Conservation (phyloP, 2,113 vertebrate genomes). For the Ceyx melanurus region DNA sequence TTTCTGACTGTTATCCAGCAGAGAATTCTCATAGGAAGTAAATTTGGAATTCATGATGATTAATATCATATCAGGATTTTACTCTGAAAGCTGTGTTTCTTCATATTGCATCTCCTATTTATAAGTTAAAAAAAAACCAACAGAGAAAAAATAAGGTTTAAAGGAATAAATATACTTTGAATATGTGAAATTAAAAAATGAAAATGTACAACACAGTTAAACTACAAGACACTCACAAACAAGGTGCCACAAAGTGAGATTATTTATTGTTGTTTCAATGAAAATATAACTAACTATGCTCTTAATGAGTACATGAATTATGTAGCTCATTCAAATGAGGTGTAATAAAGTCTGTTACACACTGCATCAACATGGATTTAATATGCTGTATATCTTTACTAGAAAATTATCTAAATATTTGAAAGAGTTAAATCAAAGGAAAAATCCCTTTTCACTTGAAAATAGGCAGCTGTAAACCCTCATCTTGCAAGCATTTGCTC, state of each 20-base stretch:
- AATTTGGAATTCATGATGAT: constrained; percentile 7
- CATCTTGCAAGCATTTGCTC: not conserved
- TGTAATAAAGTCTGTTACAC: not conserved
- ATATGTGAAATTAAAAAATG: not conserved
- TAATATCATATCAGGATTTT: not conserved
- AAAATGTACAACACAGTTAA: not conserved
- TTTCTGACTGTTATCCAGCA: constrained; percentile 55
- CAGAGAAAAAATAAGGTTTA: not conserved
- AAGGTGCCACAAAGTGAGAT: not conserved
- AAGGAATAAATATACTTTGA: not conserved
- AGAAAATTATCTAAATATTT: not conserved
- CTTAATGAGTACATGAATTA: not conserved
- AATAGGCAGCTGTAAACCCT: not conserved
- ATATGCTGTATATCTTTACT: not conserved
- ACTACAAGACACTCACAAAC: not conserved
- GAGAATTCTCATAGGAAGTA: not conserved
- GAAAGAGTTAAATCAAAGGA: not conserved
- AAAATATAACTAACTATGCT: constrained; percentile 12
- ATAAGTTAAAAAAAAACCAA: not conserved
- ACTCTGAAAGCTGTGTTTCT: not conserved
- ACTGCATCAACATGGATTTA: not conserved
- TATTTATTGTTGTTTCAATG: not conserved
- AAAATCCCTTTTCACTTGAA: not conserved
- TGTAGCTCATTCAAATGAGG: not conserved
- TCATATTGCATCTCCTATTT: not conserved